Evolutionary conservation across 1,140 invertebrate genomes (phyloP).

Genomic region (Asobara japonica): DNA sequence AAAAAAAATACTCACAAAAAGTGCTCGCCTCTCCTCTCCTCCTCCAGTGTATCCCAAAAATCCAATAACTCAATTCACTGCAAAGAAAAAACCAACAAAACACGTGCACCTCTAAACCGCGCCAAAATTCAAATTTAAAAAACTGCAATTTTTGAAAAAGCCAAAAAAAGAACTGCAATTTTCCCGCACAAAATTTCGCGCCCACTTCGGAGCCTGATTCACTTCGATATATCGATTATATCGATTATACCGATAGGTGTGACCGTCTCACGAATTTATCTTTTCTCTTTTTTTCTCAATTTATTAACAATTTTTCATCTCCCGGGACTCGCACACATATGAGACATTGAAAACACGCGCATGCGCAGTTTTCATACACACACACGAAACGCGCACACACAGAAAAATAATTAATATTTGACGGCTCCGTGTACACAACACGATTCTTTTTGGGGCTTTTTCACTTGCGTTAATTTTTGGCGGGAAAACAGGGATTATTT

Average conservation of each 20-base stretch:
- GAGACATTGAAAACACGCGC: background rate
- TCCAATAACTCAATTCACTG: background rate
- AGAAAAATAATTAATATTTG: background rate
- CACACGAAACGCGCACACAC: background rate
- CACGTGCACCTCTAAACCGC: slow-evolving; percentile 55
- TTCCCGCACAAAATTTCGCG: too few species aligned
- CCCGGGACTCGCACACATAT: background rate
- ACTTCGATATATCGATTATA: background rate
- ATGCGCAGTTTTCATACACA: background rate
- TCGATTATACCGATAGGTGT: background rate
- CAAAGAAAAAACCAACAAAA: slow-evolving; percentile 41
- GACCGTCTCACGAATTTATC: too few species aligned
- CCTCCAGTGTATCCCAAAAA: slow-evolving; percentile 18
- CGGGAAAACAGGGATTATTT: background rate
- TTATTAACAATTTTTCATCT: background rate
- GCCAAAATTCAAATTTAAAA: slow-evolving; percentile 37
- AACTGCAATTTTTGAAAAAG: too few species aligned
- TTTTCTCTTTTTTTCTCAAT: background rate
- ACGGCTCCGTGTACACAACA: background rate
- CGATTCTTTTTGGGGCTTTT: background rate
- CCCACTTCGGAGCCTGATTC: too few species aligned
- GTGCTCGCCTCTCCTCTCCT: slow-evolving; percentile 42
- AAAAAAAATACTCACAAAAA: slow-evolving; percentile 51
- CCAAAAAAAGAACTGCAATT: too few species aligned
- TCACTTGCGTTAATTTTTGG: background rate